Evolutionary conservation across 2,888 invertebrate genomes (phyloP).

Genomic region (Monoplex corrugatus): DNA sequence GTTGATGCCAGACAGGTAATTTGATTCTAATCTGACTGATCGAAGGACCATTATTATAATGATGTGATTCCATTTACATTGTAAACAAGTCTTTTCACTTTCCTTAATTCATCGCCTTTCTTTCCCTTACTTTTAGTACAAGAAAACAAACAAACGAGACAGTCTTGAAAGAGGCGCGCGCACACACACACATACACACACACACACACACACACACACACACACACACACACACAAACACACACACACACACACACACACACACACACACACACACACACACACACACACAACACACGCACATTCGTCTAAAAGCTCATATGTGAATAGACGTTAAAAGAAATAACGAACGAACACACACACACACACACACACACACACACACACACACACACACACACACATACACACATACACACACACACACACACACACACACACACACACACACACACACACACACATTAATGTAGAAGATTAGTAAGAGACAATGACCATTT

Average conservation of each 20-base stretch:
- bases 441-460: neutral
- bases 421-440: conserved; percentile 6
- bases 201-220: neutral
- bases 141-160: neutral
- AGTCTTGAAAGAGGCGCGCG: neutral
- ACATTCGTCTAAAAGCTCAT: neutral
- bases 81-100: no score
- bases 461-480: no score
- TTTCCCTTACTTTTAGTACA: no score
- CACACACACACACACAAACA: neutral
- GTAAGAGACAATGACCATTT: no score
- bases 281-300: conserved; percentile 13
- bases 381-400: conserved; percentile 17
- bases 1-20: no score
- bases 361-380: conserved; percentile 24
- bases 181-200: conserved; percentile 16
- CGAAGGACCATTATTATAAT: no score
- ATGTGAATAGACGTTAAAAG: no score
- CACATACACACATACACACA: conserved; percentile 13
- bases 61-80: no score
- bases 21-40: no score
- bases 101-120: no score
- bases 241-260: conserved; percentile 26
- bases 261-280: conserved; percentile 11
- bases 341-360: no score